Conservation (phyloP, 2,113 vertebrate genomes). For the Hippopotamus amphibius region DNA sequence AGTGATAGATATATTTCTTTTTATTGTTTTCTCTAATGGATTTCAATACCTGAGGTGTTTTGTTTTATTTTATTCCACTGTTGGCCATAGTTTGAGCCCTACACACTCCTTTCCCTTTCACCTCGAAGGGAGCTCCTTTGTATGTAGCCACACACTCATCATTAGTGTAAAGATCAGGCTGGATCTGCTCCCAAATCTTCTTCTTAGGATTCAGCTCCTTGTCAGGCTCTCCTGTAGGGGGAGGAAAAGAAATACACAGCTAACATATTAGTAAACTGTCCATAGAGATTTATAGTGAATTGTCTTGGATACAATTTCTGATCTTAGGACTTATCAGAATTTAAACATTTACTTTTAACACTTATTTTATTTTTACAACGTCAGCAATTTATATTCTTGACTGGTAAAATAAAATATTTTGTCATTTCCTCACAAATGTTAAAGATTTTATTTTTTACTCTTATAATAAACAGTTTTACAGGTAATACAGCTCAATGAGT, state of each 20-base stretch:
- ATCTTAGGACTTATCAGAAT: neutral
- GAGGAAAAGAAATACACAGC: slow-evolving; percentile 45
- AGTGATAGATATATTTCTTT: slow-evolving; percentile 41
- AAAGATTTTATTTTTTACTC: neutral
- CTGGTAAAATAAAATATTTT: neutral
- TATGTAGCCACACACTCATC: slow-evolving; percentile 94
- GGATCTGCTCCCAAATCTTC: slow-evolving; percentile 98
- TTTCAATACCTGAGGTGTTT: neutral
- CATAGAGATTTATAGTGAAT: neutral
- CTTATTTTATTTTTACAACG: slow-evolving; percentile 30
- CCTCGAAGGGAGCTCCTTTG: slow-evolving; percentile 95
- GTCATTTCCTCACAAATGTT: slow-evolving; percentile 26
- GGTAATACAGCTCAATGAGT: neutral
- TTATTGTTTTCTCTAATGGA: slow-evolving; percentile 66
- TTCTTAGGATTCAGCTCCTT: slow-evolving; percentile 99
- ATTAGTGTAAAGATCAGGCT: slow-evolving; percentile 95
- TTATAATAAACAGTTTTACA: neutral
- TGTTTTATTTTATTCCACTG: slow-evolving; percentile 96
- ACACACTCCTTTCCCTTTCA: slow-evolving; percentile 95
- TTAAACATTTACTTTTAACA: slow-evolving; percentile 18
- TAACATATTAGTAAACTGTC: neutral
- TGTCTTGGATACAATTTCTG: neutral
- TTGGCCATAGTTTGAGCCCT: slow-evolving; percentile 95
- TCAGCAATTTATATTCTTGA: neutral
- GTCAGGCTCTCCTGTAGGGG: slow-evolving; percentile 94